Evolutionary conservation across 2,888 invertebrate genomes (phyloP), one percentile per base, ranked within the genome.

Genomic region (Priapulus caudatus): DNA sequence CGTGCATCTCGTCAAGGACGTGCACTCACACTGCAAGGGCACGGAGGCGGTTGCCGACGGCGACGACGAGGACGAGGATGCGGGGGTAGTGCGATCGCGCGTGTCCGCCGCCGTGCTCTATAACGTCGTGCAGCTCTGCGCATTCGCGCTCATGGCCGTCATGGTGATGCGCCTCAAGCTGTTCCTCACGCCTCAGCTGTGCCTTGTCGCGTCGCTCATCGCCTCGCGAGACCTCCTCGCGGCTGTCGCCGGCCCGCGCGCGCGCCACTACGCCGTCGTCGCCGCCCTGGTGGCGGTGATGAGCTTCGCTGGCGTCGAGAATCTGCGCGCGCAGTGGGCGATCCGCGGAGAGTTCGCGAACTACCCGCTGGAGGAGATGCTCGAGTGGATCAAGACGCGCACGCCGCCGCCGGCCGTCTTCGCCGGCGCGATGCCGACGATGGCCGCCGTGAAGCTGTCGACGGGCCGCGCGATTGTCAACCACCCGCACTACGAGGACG

Each of bases 401-500:
- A 4, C 69, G 21, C 74, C 77, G 2, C 67, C 71, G 48, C 74
- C 71, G 57, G 82, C 82, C 0, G 84, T 82, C 23, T 89, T 89
- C 74, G 88, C 86, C 18, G 88, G 88, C 3, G 83, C 88, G 47
- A 84, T 89, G 81, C 85, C 89, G 1, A 75, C 86, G 1, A 82
- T 86, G 78, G 86, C 89, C 5, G 81, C 84, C 43, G 75, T 90
- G 15, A 79, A 89, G 73, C 71, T 91, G 52, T 78, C 81, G 10
- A 83, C 89, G 0, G 72, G 79, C 4, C 74, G 88, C 22, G 83
- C 88, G 0, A 80, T 90, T 47, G 82, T 86, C 0, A 84, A 86
- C 57, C 89, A 90, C 71, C 89, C 90, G 0, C 88, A 88, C 65
- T 86, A 89, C 65, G 90, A 90, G 68, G 82, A 85, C 70, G 76